Evolutionary conservation across 1,140 invertebrate genomes (phyloP), one percentile per base, ranked within the genome.

Genomic region (Hylyphantes graminicola): DNA sequence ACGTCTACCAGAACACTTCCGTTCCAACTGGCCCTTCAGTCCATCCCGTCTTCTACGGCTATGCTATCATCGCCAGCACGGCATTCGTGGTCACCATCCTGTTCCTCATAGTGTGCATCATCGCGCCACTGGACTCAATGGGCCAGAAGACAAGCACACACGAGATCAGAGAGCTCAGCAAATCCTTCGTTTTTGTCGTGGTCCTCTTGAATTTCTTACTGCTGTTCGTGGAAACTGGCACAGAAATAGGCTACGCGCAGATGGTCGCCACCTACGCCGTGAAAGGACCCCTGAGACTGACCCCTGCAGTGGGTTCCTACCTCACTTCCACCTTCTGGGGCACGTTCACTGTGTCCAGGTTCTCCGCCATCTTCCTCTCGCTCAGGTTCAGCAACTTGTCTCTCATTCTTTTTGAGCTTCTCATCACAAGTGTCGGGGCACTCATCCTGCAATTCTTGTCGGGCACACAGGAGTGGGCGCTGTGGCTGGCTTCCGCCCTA

Each of bases 261-360:
- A 87, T 91, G 15, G 65, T 91, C 0, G 86, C 89, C 65, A 89
- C 89, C 8, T 91, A 91, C 86, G 86, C 89, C 13, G 87, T 90
- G 50, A 85, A 88, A 57, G 86, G 87, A 21, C 86, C 88, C 64
- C 85, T 87, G 12, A 21, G 85, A 3, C 89, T 89, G 86, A 87
- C 87, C 8, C 88, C 89, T 77, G 76, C 87, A 8, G 87, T 88
- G 55, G 90, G 89, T 12, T 89, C 89, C 0, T 88, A 89, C 70
- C 83, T 91, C n/a, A 89, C 90, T 6, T 89, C 90, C 7, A 85
- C 91, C 9, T 92, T 91, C 81, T 92, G 91, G 91, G 91, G 90
- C 3, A 88, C 89, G 7, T 88, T 92, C 19, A 90, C 91, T 8
- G 84, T 89, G 13, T 89, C 89, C 7, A 87, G 72, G 17, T 74